A percentile compares a stretch with the other conserved stretches of the same genome.
phyloP scores from a whole-genome alignment of 1,140 invertebrate genomes.

The Trachelipus rathkii region DNA sequence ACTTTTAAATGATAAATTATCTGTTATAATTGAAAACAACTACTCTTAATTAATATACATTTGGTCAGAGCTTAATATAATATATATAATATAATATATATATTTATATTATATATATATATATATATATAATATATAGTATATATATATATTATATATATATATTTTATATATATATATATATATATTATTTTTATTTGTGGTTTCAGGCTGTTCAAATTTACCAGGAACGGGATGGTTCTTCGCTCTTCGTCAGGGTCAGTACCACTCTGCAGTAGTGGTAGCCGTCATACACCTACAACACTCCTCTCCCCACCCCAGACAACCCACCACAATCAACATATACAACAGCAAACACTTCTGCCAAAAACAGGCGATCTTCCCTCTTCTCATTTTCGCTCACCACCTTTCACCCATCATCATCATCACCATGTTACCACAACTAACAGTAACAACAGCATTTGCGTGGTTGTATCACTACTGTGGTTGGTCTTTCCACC shows the following conservation, averaged over 20 bases:
- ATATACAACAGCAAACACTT: conserved; percentile 17
- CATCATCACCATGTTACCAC: conserved; percentile 18
- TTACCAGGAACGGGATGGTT: conserved; percentile 67
- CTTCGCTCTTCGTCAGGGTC: conserved; percentile 63
- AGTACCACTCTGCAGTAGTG: conserved; percentile 52
- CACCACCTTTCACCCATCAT: conserved; percentile 26
- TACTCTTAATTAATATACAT: no score
- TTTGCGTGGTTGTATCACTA: conserved; percentile 31
- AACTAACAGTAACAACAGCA: conserved; percentile 24
- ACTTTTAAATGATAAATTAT: no score
- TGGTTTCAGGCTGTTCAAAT: conserved; percentile 66
- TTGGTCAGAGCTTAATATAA: no score
- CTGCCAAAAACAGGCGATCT: neutral
- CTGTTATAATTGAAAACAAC: no score
- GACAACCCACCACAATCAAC: conserved; percentile 29
- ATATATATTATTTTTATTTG: neutral
- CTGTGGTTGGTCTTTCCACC: conserved; percentile 37
- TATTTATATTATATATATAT: no score
- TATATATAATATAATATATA: no score
- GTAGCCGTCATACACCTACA: conserved; percentile 43
- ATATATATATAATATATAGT: no score
- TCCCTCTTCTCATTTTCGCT: conserved; percentile 14
- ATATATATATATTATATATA: no score
- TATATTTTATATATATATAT: no score
- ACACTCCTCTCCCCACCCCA: conserved; percentile 33